Evolutionary conservation across 1,140 invertebrate genomes (phyloP).

Genomic region (Laupala kohalensis): DNA sequence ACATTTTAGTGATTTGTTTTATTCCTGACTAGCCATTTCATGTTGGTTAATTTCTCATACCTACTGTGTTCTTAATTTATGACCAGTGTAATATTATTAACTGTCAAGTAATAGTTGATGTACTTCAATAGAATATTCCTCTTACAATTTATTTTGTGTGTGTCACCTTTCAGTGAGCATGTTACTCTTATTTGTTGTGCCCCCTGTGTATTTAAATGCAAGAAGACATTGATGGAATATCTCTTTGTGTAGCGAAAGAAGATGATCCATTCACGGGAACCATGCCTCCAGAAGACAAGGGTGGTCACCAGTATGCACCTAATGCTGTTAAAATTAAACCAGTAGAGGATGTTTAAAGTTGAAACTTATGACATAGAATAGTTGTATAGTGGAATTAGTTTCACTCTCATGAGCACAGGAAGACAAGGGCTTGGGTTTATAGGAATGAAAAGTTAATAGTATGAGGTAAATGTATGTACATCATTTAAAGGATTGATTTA

Average conservation of each 20-base stretch:
- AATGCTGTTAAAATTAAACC: constrained; percentile 11
- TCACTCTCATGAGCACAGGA: not conserved
- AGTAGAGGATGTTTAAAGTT: constrained; percentile 13
- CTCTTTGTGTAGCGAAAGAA: constrained; percentile 10
- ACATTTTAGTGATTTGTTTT: too few relatives aligned
- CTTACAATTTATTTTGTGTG: too few relatives aligned
- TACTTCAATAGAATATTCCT: too few relatives aligned
- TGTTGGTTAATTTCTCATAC: too few relatives aligned
- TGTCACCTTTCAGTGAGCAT: too few relatives aligned
- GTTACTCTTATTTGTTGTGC: too few relatives aligned
- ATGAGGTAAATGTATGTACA: not conserved
- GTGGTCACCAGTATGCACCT: constrained; percentile 7
- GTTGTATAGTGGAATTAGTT: not conserved
- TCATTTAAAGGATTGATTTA: not conserved
- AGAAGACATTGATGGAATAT: too few relatives aligned
- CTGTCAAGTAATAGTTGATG: too few relatives aligned
- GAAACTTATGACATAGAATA: not conserved
- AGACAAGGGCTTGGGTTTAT: not conserved
- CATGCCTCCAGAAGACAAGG: constrained; percentile 13
- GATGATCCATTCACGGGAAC: constrained; percentile 9
- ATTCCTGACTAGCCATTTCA: too few relatives aligned
- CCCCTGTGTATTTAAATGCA: too few relatives aligned
- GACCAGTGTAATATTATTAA: too few relatives aligned
- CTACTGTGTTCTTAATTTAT: too few relatives aligned
- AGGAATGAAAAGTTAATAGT: not conserved